Conservation (phyloP, 2,113 vertebrate species). For the Gnathonemus longibarbis region DNA sequence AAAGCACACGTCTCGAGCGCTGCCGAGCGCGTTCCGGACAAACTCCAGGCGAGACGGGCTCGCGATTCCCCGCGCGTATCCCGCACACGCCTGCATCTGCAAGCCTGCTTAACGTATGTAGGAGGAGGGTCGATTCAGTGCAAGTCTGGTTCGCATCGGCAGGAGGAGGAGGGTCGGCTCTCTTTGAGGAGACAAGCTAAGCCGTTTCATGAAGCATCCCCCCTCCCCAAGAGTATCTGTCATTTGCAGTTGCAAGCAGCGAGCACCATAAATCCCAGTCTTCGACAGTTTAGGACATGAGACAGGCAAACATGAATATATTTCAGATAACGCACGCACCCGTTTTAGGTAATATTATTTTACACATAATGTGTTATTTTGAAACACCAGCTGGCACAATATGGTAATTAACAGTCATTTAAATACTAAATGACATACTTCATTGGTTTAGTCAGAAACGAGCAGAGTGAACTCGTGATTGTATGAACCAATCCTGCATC, state of each 20-base stretch:
- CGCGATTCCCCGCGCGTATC: neutral
- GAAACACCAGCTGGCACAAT: neutral
- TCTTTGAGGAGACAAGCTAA: neutral
- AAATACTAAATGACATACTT: neutral
- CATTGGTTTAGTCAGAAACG: neutral
- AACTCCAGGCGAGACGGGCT: neutral
- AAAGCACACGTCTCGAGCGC: neutral
- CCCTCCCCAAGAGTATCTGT: neutral
- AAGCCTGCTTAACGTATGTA: neutral
- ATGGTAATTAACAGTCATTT: neutral
- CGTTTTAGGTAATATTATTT: neutral
- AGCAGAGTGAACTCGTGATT: neutral
- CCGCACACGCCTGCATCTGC: neutral
- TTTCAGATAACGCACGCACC: neutral
- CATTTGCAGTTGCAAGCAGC: conserved; percentile 1
- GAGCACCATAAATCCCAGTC: conserved; percentile 1
- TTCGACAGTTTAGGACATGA: neutral
- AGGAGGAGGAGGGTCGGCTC: conserved; percentile 2
- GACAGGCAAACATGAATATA: neutral
- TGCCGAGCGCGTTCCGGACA: neutral
- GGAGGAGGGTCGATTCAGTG: neutral
- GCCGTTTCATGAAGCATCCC: neutral
- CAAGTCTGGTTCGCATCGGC: neutral
- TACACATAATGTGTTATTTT: neutral
- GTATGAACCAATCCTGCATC: neutral